Conservation (phyloP, 2,888 invertebrate species). For the Epiblema foenella region DNA sequence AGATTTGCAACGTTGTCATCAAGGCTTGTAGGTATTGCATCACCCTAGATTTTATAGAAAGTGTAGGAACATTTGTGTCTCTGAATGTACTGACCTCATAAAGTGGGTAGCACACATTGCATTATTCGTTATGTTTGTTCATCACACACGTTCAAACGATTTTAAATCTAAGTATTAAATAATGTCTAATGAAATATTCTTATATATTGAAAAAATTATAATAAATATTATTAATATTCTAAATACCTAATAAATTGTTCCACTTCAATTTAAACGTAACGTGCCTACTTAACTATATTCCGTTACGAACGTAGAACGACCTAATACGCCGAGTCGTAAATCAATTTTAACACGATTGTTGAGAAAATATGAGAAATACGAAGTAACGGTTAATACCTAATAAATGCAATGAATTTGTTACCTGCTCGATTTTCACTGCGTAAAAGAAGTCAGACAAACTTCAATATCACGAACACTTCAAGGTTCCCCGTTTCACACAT, state of each 20-base stretch:
- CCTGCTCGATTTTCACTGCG: not conserved
- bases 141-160: not conserved
- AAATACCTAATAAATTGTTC: no score
- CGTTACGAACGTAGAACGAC: not conserved
- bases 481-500: not conserved
- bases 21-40: constrained; percentile 34
- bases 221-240: no score
- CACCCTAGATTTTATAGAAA: constrained; percentile 39
- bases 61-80: constrained; percentile 29
- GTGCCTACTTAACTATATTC: not conserved
- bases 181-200: not conserved
- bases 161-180: not conserved
- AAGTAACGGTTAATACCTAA: no score
- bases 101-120: constrained; percentile 1
- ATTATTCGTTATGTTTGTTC: constrained; percentile 4
- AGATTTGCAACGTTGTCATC: constrained; percentile 36
- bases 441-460: not conserved
- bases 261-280: not conserved
- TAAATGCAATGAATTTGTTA: not conserved
- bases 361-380: no score
- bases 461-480: not conserved
- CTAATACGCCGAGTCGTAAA: not conserved
- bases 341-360: not conserved
- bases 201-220: no score
- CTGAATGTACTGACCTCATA: constrained; percentile 6